phyloP scores from a whole-genome alignment of 2,888 invertebrate species.

The Ganaspis brasiliensis region DNA sequence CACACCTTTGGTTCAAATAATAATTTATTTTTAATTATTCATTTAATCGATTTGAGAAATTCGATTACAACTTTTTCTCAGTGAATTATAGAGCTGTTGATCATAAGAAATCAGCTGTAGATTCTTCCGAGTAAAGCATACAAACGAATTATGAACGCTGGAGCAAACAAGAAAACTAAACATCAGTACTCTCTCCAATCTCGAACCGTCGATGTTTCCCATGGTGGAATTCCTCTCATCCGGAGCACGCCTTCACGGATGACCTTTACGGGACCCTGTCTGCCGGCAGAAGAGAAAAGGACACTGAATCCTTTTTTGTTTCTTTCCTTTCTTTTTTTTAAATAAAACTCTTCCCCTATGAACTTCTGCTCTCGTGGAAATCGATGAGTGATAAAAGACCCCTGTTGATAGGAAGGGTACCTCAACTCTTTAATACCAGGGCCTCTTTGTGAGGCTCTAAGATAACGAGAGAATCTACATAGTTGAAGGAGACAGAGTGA shows the following conservation, averaged over 20 bases:
- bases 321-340: too few relatives aligned
- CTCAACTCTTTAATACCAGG: not conserved
- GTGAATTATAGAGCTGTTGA: conserved; percentile 4
- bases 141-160: conserved; percentile 30
- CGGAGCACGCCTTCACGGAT: conserved; percentile 33
- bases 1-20: too few relatives aligned
- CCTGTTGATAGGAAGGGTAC: not conserved
- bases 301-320: conserved; percentile 1
- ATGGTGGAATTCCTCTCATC: conserved; percentile 41
- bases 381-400: not conserved
- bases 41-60: too few relatives aligned
- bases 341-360: not conserved
- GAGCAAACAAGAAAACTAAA: conserved; percentile 35
- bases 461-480: conserved; percentile 43
- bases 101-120: conserved; percentile 30
- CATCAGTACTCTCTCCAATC: conserved; percentile 41
- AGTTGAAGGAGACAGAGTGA: conserved; percentile 40
- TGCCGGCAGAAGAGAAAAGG: conserved; percentile 17
- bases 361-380: not conserved
- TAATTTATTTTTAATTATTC: too few relatives aligned
- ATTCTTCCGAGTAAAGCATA: conserved; percentile 4
- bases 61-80: not conserved
- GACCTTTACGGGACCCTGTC: conserved; percentile 34
- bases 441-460: not conserved
- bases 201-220: conserved; percentile 33